Base-by-base conservation (phyloP, 2,888 invertebrate genomes). In the Anticlea derivata region DNA sequence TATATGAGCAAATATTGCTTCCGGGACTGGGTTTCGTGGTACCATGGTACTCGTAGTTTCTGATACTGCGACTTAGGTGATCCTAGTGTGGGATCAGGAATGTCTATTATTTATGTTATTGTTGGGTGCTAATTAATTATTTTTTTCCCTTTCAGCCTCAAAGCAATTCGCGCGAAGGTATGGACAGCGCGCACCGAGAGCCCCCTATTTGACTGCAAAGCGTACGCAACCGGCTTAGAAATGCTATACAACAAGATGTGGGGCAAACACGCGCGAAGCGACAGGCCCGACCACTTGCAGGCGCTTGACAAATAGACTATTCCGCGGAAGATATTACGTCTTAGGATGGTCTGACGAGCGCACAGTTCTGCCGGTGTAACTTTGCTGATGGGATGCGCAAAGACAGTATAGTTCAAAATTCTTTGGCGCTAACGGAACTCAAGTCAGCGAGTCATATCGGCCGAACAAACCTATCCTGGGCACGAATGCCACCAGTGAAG, bases 201-300 rank as follows among this genome's bases (percentile, higher is more conserved):
- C 70, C 97, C 98, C 0, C 91, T 99, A 33, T 99, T 99, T 86
- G 96, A 97, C 90, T 98, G 98, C 83, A 94, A 95, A 81, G 95
- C 95, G 69, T 99, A 99, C 85, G 97, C 99, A 40, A 92, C 93
- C 58, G 98, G 98, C 51, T 92, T 99, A 83, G 99, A 99, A 86
- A 92, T 94, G 91, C 88, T 99, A 8, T 98, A 97, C 89, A 88
- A 89, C 61, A 94, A 93, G 71, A 99, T 99, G 98, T 99, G 98
- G 98, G 93, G 95, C 35, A 92, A 94, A 65, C 94, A 95, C 79
- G 92, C 95, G 5, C 92, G 93, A 12, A 96, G 95, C n/a, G 94
- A 96, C 58, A 93, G 94, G 53, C 94, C 97, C 2, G 96, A 97
- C 83, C 98, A 99, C 80, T 92, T 98, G 55, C 83, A 83, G 58